Base-by-base conservation (phyloP, 1,140 invertebrate genomes). In the Drosophila mauritiana region DNA sequence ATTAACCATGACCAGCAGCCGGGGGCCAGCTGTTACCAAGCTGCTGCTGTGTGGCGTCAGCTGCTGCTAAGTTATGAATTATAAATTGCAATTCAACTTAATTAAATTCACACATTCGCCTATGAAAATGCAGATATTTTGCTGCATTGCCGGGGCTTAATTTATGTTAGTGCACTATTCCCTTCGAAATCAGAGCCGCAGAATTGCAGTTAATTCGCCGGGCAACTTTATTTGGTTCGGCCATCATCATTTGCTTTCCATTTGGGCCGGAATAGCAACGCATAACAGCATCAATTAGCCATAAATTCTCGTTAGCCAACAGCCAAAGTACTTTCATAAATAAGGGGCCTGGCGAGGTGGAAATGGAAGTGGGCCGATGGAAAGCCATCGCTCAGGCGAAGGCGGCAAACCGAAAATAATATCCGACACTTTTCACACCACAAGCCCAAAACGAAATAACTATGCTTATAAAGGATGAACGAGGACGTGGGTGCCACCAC, bases 271-370 rank as follows among this genome's bases (percentile, higher is more conserved):
- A 49, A 64, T 45, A 45, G 46, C 59, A 61, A 17, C 37, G 58
- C 67, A 63, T 46, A 64, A 64, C 46, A 78, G 64, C 55, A 83
- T 83, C 74, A 83, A 83, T 78, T 78, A 74, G 70, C 69, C 76
- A 84, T 84, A 84, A 84, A 84, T 84, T 76, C 72, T 84, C 62
- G 83, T 84, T 80, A 84, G 69, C 34, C 69, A 40, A 43, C 42
- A 48, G 49, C n/a, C 25, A 61, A 57, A 63, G 54, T 49, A 76
- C 55, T 68, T 25, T 40, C 55, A 81, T 77, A 73, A 81, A 81
- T 80, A 69, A 67, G 48, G 31, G 52, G 17, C n/a, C 31, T 4
- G 2, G 11, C 3, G 8, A 10, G 31, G 8, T 31, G 31, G 11
- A 1, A 10, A 10, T 20, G 34, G 15, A 12, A 34, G 17, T 69